Base-by-base conservation (phyloP, 1,140 invertebrate genomes). In the Sitophilus oryzae region DNA sequence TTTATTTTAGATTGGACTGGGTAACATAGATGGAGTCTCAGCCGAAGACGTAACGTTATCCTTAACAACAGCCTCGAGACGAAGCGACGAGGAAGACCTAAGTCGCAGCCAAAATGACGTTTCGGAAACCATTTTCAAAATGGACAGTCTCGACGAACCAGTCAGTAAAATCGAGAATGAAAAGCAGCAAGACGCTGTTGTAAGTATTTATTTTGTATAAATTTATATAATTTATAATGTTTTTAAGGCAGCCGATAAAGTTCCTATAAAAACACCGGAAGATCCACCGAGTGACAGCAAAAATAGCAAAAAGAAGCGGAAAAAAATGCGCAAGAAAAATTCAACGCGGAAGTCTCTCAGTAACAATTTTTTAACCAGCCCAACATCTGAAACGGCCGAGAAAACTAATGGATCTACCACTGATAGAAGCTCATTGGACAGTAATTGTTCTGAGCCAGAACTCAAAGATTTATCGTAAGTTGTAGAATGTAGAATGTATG, bases 251-350 rank as follows among this genome's bases (percentile, higher is more conserved):
- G n/a, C 15, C 38, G 46, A 45, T n/a, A 41, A 56, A 11, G 14
- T 44, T 38, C 34, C 41, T 21, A 21, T 46, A 4, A 56, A 50
- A 64, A 4, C 63, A 61, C 3, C 66, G 63, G 8, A 71, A 70
- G 22, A 75, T 48, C 55, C 30, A 73, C 65, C 47, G 64, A 62
- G 35, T 63, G 53, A 64, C 68, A 67, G 61, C 68, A 73, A 73
- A 48, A 67, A 65, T 4, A 88, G 61, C 49, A 72, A 88, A 62
- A 82, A 87, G 61, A 88, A 85, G 65, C 79, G 86, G 8, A 83
- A 84, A 63, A 86, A 85, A 73, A 88, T 84, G 70, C 88, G 86
- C 70, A 88, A 87, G 67, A 85, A 85, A 69, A 84, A 86, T 58
- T 77, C 82, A 6, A 79, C 83, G 60, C 79, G 85, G 40, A 88